phyloP scores from a whole-genome alignment of 2,113 vertebrate genomes.

The Lophius piscatorius region DNA sequence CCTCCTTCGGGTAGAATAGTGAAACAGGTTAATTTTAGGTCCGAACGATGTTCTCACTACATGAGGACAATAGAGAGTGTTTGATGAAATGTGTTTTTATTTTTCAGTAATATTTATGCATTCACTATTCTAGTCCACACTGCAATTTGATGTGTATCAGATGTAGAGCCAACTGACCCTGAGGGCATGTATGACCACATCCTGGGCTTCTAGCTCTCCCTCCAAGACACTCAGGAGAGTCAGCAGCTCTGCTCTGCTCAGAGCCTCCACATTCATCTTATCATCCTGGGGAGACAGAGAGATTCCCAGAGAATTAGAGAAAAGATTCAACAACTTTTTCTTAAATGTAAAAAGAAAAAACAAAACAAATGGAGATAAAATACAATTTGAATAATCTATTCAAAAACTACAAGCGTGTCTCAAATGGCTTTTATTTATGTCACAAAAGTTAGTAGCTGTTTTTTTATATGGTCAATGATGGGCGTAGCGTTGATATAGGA shows the following conservation, averaged over 20 bases:
- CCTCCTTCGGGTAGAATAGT: constrained; percentile 39
- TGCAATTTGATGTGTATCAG: constrained; percentile 13
- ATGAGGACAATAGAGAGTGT: neutral
- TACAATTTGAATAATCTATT: constrained; percentile 1
- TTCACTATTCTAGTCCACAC: neutral
- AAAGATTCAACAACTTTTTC: neutral
- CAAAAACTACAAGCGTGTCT: neutral
- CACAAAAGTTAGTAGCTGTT: too few species aligned
- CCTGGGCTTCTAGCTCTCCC: constrained; percentile 95
- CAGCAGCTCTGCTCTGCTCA: constrained; percentile 94
- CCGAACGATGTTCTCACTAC: neutral
- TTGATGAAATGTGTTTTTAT: neutral
- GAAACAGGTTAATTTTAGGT: constrained; percentile 28
- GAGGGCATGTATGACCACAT: constrained; percentile 95
- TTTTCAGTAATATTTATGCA: neutral
- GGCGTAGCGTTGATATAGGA: constrained; percentile 20
- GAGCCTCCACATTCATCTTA: constrained; percentile 98
- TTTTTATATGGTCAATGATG: constrained; percentile 10
- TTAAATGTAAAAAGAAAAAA: neutral
- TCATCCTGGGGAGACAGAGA: constrained; percentile 75
- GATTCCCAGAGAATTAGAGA: neutral
- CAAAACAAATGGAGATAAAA: neutral
- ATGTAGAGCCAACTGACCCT: constrained; percentile 83
- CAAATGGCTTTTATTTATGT: too few species aligned
- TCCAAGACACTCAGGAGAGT: constrained; percentile 96